Base-by-base conservation (phyloP, 2,888 invertebrate species). In the Antheraea assamensis region DNA sequence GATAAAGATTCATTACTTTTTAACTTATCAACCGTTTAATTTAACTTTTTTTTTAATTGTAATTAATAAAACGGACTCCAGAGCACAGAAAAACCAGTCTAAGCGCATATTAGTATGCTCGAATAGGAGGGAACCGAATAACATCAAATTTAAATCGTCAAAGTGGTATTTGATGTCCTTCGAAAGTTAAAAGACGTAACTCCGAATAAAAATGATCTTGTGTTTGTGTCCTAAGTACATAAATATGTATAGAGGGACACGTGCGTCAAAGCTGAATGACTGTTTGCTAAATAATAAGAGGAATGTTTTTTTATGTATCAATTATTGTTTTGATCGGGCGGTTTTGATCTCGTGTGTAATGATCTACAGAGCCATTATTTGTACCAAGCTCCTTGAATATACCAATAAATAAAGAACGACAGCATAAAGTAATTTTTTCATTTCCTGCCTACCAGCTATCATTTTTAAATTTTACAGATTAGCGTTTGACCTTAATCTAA, bases 201-300 rank as follows among this genome's bases (percentile, higher is more conserved):
- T 30, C 61, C 3, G 61, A 64, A 64, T 27, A 64, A 64, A 27
- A 64, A 64, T 64, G 27, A 64, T 21, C 30, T 64, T 30, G 30
- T 64, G 61, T 64, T 64, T 64, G 61, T 64, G 61, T 64, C 61
- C 17, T 64, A 64, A 30, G 30, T 3, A 64, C 30, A 64, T 64
- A 64, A 27, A 27, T 81, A 89, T 88, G 90, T 86, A 88, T 88
- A 90, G 74, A 77, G 82, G 81, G 82, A 83, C 86, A 86, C 87
- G 87, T 84, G 88, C 83, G 88, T 88, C 87, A 88, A 85, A 84
- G 79, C 72, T 75, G 77, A 79, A 76, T 78, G 80, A 80, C 77
- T 78, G 79, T 74, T 80, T 81, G 81, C 83, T 77, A 85, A 84
- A 82, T 79, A 80, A 74, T 74, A 73, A 77, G 35, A 64, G 55